phyloP scores from a whole-genome alignment of 2,797 vertebrate genomes.

The Hyperoplus immaculatus region DNA sequence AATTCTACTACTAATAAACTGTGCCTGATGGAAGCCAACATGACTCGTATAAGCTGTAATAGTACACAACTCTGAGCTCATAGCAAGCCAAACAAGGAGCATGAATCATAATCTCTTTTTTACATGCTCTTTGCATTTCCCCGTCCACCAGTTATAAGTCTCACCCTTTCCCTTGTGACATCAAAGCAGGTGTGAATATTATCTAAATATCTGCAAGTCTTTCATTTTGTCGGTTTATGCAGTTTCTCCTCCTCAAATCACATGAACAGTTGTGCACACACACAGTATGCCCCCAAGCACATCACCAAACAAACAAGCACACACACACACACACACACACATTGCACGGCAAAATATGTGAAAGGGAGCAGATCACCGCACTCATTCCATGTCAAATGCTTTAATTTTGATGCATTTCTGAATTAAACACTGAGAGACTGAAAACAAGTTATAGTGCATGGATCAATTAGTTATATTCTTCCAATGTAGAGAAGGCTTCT shows the following conservation, averaged over 20 bases:
- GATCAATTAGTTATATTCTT: no score
- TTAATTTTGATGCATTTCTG: slow-evolving; percentile 9
- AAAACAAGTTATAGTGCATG: no score
- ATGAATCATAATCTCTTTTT: background rate
- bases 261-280: slow-evolving; percentile 17
- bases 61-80: background rate
- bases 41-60: slow-evolving; percentile 12
- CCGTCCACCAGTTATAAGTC: no score
- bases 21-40: background rate
- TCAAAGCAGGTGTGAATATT: background rate
- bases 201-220: background rate
- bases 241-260: slow-evolving; percentile 7
- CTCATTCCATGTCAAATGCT: background rate
- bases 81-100: background rate
- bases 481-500: no score
- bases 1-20: slow-evolving; percentile 3
- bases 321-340: background rate
- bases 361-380: background rate
- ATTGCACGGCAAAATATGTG: background rate
- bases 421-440: background rate
- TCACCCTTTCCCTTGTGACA: background rate
- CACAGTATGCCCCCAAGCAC: background rate
- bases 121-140: background rate
- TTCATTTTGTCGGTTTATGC: slow-evolving; percentile 2
- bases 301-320: background rate